Evolutionary conservation across 2,888 invertebrate species (phyloP).

Genomic region (Nephrotoma appendiculata): DNA sequence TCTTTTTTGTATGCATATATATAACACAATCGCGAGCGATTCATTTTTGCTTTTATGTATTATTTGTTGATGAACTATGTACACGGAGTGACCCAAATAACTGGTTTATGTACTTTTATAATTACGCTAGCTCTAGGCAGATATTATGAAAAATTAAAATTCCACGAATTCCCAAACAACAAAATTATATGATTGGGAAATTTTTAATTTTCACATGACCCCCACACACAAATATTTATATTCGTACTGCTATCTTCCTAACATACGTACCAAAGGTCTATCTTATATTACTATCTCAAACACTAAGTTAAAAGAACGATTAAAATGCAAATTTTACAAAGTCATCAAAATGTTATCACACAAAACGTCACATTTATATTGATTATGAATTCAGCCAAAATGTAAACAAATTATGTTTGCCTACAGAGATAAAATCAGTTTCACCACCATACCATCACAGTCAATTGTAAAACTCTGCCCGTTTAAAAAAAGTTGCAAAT

Average conservation of each 20-base stretch:
- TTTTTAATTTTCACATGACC: background rate
- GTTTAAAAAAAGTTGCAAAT: too few relatives aligned
- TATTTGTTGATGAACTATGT: background rate
- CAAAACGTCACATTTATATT: background rate
- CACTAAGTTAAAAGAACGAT: background rate
- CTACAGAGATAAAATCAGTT: background rate
- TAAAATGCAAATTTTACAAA: background rate
- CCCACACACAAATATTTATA: background rate
- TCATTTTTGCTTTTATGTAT: background rate
- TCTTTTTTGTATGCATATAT: background rate
- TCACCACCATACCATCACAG: background rate
- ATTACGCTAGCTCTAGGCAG: background rate
- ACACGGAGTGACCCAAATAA: background rate
- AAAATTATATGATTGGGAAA: too few relatives aligned
- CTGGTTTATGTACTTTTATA: background rate
- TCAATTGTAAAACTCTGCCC: background rate
- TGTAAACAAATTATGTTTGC: background rate
- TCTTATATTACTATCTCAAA: background rate
- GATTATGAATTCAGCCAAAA: background rate
- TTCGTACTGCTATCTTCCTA: background rate
- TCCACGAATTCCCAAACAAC: background rate
- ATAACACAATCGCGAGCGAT: background rate
- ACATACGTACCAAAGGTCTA: background rate
- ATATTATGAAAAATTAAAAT: background rate
- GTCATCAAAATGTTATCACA: background rate